A percentile compares a stretch with the other conserved stretches of the same genome.
Conservation (phyloP, 1,140 invertebrate genomes). For the Zaprionus nigranus region DNA sequence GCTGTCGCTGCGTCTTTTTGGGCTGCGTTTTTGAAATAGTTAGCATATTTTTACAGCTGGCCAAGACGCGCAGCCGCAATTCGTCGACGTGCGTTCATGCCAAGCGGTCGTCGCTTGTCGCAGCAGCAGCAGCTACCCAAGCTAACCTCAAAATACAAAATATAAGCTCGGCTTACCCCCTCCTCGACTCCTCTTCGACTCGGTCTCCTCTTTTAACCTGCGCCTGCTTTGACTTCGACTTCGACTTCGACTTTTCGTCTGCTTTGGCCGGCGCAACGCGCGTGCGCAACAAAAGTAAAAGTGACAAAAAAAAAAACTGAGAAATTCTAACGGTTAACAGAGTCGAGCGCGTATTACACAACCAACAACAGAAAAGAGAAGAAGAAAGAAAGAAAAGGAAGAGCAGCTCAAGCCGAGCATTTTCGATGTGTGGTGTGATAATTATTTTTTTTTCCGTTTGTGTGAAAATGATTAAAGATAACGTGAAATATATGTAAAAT, state of each 20-base stretch:
- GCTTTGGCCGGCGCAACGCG: conserved; percentile 27
- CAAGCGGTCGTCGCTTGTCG: conserved; percentile 74
- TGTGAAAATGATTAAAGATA: conserved; percentile 60
- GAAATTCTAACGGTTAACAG: conserved; percentile 55
- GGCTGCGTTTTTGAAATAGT: conserved; percentile 82
- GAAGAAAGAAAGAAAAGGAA: conserved; percentile 11
- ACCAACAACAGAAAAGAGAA: conserved; percentile 13
- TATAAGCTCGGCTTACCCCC: conserved; percentile 2
- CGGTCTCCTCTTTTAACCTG: neutral
- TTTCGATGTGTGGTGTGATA: conserved; percentile 23
- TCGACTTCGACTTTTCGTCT: neutral
- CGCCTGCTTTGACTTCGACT: neutral
- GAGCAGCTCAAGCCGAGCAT: conserved; percentile 16
- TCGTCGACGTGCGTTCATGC: conserved; percentile 81
- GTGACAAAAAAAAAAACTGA: conserved; percentile 52
- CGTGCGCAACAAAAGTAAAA: conserved; percentile 56
- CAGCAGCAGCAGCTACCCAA: conserved; percentile 39
- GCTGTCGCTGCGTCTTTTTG: conserved; percentile 48
- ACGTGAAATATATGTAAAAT: conserved; percentile 8
- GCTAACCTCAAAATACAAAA: conserved; percentile 1
- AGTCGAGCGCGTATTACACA: conserved; percentile 41
- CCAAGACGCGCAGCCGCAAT: conserved; percentile 83
- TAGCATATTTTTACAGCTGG: conserved; percentile 83
- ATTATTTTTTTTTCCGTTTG: conserved; percentile 42
- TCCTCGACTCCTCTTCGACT: neutral